Evolutionary conservation across 1,140 invertebrate species (phyloP), one percentile per base, ranked within the genome.

Genomic region (Diorhabda carinulata): DNA sequence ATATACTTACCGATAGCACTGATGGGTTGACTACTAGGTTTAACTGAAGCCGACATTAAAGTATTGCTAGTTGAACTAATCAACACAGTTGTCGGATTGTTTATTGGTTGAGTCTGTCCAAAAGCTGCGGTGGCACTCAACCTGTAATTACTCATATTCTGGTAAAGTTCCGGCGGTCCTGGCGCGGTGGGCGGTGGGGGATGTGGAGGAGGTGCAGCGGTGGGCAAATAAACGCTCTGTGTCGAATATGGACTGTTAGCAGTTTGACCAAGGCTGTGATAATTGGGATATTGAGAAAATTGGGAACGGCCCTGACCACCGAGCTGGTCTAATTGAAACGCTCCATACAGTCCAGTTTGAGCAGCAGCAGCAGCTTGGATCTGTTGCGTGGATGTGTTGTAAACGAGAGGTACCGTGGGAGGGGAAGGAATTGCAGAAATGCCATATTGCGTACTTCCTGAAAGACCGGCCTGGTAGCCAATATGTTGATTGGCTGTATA

Each of bases 11-110:
- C 92, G 77, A 96, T 92, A 70, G 93, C 89, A 76, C 91, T 89
- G 78, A 94, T 92, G 77, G 88, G 90, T 82, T 93, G 92, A 64
- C 88, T 87, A 7, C 91, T 91, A 25, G 92, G 92, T 79, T 96
- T 96, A 9, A 95, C 92, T 72, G 89, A 91, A 52, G 93, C 91
- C 1, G 93, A 95, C 92, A 96, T 95, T 60, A 95, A 84, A 40
- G 93, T 94, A 81, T 93, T 94, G 5, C 91, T 90, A 5, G 90
- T 91, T 43, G 93, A 94, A 62, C 92, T 94, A 68, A 96, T 95
- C 70, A 97, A 87, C 66, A 95, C 92, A 43, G 93, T 93, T 76
- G 90, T 95, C 42, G 93, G 92, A 83, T 92, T 94, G 77, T 87
- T 92, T 71, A 89, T 87, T 66, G 92, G 85, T 77, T 93, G 92